Base-by-base conservation (phyloP, 1,140 invertebrate species). In the Heliconius hewitsoni region DNA sequence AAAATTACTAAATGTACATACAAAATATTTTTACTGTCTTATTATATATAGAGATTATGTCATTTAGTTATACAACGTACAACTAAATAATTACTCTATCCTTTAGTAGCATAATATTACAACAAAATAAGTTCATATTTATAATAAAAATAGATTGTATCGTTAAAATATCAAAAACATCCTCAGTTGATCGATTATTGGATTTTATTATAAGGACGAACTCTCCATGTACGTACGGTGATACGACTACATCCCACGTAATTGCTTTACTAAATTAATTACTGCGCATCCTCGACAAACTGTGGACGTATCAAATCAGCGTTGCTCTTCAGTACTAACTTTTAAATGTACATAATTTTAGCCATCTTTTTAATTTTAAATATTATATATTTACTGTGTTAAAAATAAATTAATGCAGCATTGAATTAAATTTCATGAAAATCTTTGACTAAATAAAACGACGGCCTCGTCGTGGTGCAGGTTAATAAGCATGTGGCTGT, bases 211-310 rank as follows among this genome's bases (percentile, higher is more conserved):
- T 66, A 66, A 66, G 60, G 27, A 27, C 60, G 23, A 66, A 27
- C 60, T 16, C 9, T 6, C n/a, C 27, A 16, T n/a, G 19, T 30
- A 60, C 57, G n/a, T n/a, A 52, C 50, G 6, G n/a, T 23, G 57
- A 27, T 30, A 66, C 60, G 60, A 66, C 23, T 66, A 66, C 55
- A n/a, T 57, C 60, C 60, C 60, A 66, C 60, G 60, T 66, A 30
- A 66, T 66, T 66, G 27, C 60, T 66, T 5, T 27, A 66, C 27
- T 66, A 66, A 30, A 30, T 66, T 30, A 30, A 66, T 66, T 66
- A 66, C 23, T 66, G 60, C 11, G 60, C 60, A 66, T 66, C 60
- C 60, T 66, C 60, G 11, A 66, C 60, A 66, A 66, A 11, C 60
- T 66, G 11, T 66, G 60, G 23, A 66, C 9, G 13, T 30, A 66